These are phyloP conservation scores for Noctilio leporinus DNA, from an alignment of 2,113 vertebrate genomes.

Conservation along the genomic window DNA sequence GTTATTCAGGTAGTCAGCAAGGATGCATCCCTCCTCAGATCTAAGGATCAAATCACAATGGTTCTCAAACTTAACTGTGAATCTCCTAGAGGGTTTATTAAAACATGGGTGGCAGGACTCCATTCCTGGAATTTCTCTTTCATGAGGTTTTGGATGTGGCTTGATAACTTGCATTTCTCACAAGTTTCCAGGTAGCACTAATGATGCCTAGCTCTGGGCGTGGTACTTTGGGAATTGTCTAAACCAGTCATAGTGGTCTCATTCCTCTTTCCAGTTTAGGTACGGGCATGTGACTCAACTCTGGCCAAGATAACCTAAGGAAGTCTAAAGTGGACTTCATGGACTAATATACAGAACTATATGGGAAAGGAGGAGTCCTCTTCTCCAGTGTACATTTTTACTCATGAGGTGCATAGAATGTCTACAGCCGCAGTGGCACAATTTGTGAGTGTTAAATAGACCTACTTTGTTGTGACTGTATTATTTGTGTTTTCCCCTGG, in stretches of 20 bases:
- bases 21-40: not conserved
- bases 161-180: not conserved
- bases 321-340: not conserved
- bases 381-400: not conserved
- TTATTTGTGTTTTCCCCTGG: not conserved
- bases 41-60: not conserved
- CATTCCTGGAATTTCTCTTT: not conserved
- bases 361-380: not conserved
- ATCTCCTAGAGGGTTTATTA: not conserved
- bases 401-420: not conserved
- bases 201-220: not conserved
- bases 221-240: not conserved
- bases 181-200: not conserved
- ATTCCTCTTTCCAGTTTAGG: not conserved
- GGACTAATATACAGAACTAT: not conserved
- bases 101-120: not conserved
- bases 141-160: not conserved
- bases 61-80: not conserved
- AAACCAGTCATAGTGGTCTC: not conserved
- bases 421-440: not conserved
- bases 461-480: not conserved
- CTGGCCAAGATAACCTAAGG: not conserved
- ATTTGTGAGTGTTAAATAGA: not conserved
- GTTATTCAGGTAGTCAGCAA: not conserved
- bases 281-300: not conserved